Percentiles rank a stretch among this genome's conserved stretches.
phyloP scores from a whole-genome alignment of 2,113 vertebrate genomes.

The Arizona elegans region DNA sequence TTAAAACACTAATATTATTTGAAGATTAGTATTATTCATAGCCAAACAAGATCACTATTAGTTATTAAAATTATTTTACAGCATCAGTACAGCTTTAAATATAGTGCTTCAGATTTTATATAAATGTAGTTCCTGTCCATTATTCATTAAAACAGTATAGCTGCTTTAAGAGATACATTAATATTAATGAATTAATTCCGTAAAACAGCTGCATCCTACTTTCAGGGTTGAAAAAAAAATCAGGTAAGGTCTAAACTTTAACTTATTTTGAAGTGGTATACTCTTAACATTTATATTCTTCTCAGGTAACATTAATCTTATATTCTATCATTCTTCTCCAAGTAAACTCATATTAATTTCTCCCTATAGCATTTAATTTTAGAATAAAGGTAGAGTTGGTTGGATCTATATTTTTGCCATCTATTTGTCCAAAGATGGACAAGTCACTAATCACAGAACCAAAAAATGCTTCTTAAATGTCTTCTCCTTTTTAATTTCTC shows the following conservation, averaged over 20 bases:
- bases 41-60: constrained; percentile 25
- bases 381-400: constrained; percentile 23
- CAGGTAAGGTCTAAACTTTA: not conserved
- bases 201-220: not conserved
- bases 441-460: constrained; percentile 48
- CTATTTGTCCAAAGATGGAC: constrained; percentile 30
- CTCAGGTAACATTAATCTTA: constrained; percentile 4
- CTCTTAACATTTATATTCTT: not conserved
- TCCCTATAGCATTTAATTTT: constrained; percentile 58
- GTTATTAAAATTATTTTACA: not conserved
- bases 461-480: constrained; percentile 61
- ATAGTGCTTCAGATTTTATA: not conserved
- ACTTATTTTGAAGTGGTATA: not conserved
- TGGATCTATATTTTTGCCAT: constrained; percentile 47
- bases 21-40: not conserved
- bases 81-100: not conserved
- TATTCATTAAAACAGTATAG: not conserved
- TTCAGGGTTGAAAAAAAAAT: not conserved
- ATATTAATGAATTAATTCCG: not conserved
- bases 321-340: constrained; percentile 39
- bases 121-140: not conserved
- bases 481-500: constrained; percentile 46
- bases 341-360: constrained; percentile 45
- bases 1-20: constrained; percentile 28
- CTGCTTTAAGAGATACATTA: not conserved